phyloP scores from a whole-genome alignment of 1,140 invertebrate species.

The Laodelphax striatellus region DNA sequence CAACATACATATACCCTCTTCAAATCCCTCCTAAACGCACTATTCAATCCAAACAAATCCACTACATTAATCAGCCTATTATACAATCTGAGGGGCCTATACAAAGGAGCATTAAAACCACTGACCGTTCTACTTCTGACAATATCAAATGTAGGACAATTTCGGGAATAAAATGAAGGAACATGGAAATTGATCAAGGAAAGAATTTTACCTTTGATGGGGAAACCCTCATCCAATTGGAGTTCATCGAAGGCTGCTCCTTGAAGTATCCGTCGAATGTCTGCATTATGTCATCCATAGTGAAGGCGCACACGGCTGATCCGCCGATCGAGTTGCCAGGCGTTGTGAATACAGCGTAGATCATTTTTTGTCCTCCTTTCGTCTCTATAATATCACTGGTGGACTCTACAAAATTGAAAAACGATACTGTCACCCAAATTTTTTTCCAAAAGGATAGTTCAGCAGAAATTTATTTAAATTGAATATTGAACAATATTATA shows the following conservation, averaged over 20 bases:
- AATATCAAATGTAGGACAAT: too few relatives aligned
- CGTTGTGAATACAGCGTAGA: slow-evolving; percentile 95
- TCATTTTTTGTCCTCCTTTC: slow-evolving; percentile 56
- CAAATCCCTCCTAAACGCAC: too few relatives aligned
- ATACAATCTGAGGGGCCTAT: too few relatives aligned
- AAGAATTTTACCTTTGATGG: slow-evolving; percentile 38
- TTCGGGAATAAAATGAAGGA: too few relatives aligned
- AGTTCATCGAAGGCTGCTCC: slow-evolving; percentile 79
- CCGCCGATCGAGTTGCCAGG: slow-evolving; percentile 89
- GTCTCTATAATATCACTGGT: slow-evolving; percentile 62
- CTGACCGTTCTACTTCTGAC: too few relatives aligned
- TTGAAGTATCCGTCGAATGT: slow-evolving; percentile 90
- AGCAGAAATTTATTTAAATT: too few relatives aligned
- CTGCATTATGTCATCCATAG: slow-evolving; percentile 73
- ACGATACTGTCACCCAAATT: too few relatives aligned
- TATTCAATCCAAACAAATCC: too few relatives aligned
- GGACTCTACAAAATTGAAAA: slow-evolving; percentile 49
- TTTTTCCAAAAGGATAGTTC: slow-evolving; percentile 1
- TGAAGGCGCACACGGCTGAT: slow-evolving; percentile 92
- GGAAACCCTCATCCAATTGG: slow-evolving; percentile 82
- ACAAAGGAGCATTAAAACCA: too few relatives aligned
- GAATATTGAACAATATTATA: background rate
- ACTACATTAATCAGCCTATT: too few relatives aligned
- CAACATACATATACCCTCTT: too few relatives aligned
- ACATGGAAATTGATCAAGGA: too few relatives aligned